Evolutionary conservation across 2,888 invertebrate species (phyloP), one percentile per base, ranked within the genome.

Genomic region (Drosophila kanekoi): DNA sequence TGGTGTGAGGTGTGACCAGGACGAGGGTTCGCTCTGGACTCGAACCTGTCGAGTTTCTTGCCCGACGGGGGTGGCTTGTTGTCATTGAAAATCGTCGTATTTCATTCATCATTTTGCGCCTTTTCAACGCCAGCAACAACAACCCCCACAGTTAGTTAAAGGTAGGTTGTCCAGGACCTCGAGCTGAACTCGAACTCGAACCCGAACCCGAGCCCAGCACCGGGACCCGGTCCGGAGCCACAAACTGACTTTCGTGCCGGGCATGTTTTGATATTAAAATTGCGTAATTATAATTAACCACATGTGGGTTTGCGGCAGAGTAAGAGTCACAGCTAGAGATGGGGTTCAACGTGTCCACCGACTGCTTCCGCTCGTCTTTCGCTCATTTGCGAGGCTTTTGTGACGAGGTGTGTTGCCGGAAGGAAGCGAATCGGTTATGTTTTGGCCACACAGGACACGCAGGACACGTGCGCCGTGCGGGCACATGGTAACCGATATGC

Each of bases 221-320:
- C 68, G 6, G 23, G 23, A 1, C 68, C 60, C 56, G 10, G 11
- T 38, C 44, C 28, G 65, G 61, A 56, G 66, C 52, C 71, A n/a
- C 20, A 44, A 40, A 51, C 62, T 59, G 68, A 62, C 65, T 65
- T 64, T 60, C 56, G 61, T 58, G 68, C 59, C 49, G 44, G 72
- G 70, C 74, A 62, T 86, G 81, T 84, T 85, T 87, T 84, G 82
- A 87, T 85, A 85, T 85, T 85, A 81, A 85, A 85, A 85, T 87
- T 89, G 89, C 82, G 81, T 90, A 90, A 91, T 91, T 91, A 91
- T 89, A 90, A 91, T 91, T 91, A 90, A 90, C 88, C 90, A 87
- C 89, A 87, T 90, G 90, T 89, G 89, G 79, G 78, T 79, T 66
- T 45, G 70, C 38, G 54, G 9, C 45, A 13, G 11, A 8, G 20